Evolutionary conservation across 2,888 invertebrate species (phyloP).

Genomic region (Phania funesta): DNA sequence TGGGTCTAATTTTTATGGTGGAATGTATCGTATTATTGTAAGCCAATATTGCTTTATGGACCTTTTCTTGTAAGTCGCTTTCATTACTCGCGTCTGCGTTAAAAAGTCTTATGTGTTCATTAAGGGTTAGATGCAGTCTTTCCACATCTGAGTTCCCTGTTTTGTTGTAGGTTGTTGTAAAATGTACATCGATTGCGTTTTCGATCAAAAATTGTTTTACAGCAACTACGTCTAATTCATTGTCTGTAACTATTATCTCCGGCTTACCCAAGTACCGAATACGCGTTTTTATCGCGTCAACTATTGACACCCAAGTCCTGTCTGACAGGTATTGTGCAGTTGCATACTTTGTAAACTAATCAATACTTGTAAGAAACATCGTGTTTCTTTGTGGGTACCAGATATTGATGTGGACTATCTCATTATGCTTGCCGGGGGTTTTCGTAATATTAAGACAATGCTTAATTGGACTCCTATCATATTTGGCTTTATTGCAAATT

Average conservation of each 20-base stretch:
- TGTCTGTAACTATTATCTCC: constrained; percentile 36
- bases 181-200: too few species aligned
- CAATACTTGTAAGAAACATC: too few species aligned
- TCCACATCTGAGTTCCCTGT: constrained; percentile 32
- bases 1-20: constrained; percentile 13
- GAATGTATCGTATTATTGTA: too few species aligned
- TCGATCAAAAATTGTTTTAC: constrained; percentile 43
- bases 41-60: too few species aligned
- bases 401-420: background rate
- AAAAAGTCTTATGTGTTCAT: constrained; percentile 38
- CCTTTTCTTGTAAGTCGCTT: background rate
- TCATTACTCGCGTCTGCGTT: constrained; percentile 11
- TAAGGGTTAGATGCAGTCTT: constrained; percentile 15
- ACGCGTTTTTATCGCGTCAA: too few species aligned
- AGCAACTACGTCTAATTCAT: constrained; percentile 48
- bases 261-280: too few species aligned
- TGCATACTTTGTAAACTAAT: too few species aligned
- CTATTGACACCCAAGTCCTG: constrained; percentile 47
- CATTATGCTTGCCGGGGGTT: background rate
- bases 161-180: too few species aligned
- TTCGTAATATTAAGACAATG: background rate
- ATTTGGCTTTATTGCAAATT: constrained; percentile 30
- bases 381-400: too few species aligned
- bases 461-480: constrained; percentile 26
- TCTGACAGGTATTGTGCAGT: too few species aligned